Base-by-base conservation (phyloP, 2,888 invertebrate genomes). In the Andrena bucephala region DNA sequence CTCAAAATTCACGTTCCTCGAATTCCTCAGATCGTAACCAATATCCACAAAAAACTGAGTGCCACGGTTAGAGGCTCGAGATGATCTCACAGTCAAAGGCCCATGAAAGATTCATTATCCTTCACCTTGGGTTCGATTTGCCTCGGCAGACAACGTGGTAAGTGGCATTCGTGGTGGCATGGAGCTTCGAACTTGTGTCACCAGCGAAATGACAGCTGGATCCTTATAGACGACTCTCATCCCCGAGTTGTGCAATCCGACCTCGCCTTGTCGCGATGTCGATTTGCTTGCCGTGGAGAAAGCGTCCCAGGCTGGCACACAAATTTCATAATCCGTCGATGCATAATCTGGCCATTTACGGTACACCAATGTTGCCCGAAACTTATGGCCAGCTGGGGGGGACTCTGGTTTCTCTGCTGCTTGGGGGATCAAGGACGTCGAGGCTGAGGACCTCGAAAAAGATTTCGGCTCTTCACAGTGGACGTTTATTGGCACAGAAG, bases 241-340 rank as follows among this genome's bases (percentile, higher is more conserved):
- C 36, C 24, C 31, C 48, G 50, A 33, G 50, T 84, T 83, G 67
- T 59, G 83, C 16, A 85, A 85, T 57, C 27, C 42, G 59, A 13
- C 36, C 78, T 72, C 59, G 66, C 29, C 33, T n/a, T 16, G 59
- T 33, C 67, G 57, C 59, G 77, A 81, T 63, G 73, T 42, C 66
- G 70, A 76, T 81, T 76, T 67, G 63, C 75, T 57, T 42, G 65
- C 57, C 54, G 59, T 59, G 60, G 84, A 78, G 85, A 84, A 83
- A 84, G 83, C 69, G 83, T 71, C 73, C 24, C 74, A 50, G 16
- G 52, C 13, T 29, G 31, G 57, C 52, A 27, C 69, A n/a, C 50
- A 50, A 29, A 66, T 84, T 84, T 85, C 84, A 74, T 85, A 83
- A 83, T 62, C 27, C 16, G 13, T 4, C 73, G 79, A 77, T 72